Percentiles rank a stretch among this genome's conserved stretches.
phyloP scores from a whole-genome alignment of 2,888 invertebrate species.

The Protodeltote pygarga region DNA sequence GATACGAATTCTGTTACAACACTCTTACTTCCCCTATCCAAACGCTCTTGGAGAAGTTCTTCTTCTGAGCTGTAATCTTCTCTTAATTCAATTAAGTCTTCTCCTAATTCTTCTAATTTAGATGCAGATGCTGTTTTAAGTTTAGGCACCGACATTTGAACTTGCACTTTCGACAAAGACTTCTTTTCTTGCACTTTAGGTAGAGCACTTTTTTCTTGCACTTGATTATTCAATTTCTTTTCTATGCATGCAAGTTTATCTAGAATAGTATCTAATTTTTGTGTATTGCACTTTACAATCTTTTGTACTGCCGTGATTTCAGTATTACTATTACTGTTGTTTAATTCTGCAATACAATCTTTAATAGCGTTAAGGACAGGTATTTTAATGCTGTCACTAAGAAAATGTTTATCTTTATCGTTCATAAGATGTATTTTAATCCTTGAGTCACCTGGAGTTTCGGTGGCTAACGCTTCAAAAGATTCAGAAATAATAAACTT shows the following conservation, averaged over 20 bases:
- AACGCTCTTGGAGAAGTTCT: conserved; percentile 56
- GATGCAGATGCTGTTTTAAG: conserved; percentile 63
- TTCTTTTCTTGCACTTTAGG: conserved; percentile 1
- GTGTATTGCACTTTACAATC: conserved; percentile 56
- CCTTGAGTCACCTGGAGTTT: conserved; percentile 62
- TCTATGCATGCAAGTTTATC: conserved; percentile 69
- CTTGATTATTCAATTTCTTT: conserved; percentile 54
- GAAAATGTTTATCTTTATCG: conserved; percentile 67
- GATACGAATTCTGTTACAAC: conserved; percentile 36
- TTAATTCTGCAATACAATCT: conserved; percentile 66
- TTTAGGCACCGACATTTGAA: conserved; percentile 11
- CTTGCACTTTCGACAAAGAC: conserved; percentile 16
- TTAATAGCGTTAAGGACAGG: conserved; percentile 72
- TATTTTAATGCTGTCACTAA: conserved; percentile 69
- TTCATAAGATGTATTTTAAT: conserved; percentile 81
- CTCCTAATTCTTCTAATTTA: conserved; percentile 67
- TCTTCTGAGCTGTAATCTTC: conserved; percentile 64
- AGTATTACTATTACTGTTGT: conserved; percentile 49
- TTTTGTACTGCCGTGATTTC: conserved; percentile 61
- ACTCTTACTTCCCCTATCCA: conserved; percentile 50
- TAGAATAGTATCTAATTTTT: conserved; percentile 68
- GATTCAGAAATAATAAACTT: conserved; percentile 69
- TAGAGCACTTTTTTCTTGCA: conserved; percentile 4
- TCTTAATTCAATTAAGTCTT: conserved; percentile 60
- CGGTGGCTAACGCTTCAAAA: conserved; percentile 73